These are phyloP conservation scores for Anguilla obscura DNA, from an alignment of 2,797 vertebrate species.

Conservation along the genomic window DNA sequence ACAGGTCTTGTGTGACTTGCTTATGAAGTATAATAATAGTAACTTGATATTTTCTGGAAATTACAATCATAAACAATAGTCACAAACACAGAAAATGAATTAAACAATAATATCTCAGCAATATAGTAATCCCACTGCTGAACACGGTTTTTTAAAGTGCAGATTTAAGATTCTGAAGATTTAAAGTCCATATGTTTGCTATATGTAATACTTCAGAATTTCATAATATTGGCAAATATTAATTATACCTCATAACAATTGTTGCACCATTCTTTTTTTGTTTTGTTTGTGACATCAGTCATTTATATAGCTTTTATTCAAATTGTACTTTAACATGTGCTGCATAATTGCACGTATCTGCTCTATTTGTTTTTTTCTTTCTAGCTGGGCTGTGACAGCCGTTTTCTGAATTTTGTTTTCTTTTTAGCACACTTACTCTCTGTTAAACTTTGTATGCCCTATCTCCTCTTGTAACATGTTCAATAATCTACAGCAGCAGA, in stretches of 20 bases:
- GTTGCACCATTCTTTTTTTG: background rate
- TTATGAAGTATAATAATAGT: constrained; percentile 3
- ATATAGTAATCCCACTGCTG: background rate
- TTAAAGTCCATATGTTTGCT: background rate
- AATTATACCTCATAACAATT: background rate
- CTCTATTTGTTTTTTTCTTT: background rate
- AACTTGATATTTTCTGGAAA: constrained; percentile 9
- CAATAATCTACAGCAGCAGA: background rate
- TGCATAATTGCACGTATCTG: background rate
- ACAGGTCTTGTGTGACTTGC: constrained; percentile 2
- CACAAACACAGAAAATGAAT: background rate
- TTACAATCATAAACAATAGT: constrained; percentile 2
- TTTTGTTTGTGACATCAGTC: background rate
- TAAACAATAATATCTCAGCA: constrained; percentile 9
- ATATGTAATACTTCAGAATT: background rate
- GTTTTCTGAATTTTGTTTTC: background rate
- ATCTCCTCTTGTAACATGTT: background rate
- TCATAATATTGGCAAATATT: constrained; percentile 4
- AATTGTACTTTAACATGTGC: background rate
- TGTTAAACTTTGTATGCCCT: background rate
- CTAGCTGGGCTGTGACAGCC: background rate
- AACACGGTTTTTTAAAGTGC: background rate
- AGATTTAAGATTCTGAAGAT: background rate
- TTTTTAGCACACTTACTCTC: background rate
- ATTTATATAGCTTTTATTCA: background rate